phyloP scores from a whole-genome alignment of 2,888 invertebrate species.

The Helobdella robusta region DNA sequence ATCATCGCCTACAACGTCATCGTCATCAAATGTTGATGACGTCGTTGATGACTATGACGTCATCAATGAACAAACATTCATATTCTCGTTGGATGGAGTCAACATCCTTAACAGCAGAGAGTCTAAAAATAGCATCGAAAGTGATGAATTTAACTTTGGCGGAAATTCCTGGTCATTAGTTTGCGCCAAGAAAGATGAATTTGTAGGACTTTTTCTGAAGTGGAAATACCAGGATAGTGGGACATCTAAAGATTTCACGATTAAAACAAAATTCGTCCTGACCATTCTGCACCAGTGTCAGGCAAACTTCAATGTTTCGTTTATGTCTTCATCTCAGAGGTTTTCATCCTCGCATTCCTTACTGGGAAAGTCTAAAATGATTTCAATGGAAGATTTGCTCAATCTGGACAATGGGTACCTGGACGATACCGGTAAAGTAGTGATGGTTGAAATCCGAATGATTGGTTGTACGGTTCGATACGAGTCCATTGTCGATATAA shows the following conservation, averaged over 20 bases:
- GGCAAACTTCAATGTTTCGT: conserved; percentile 29
- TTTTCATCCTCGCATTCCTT: conserved; percentile 34
- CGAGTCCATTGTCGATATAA: conserved; percentile 31
- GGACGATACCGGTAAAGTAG: conserved; percentile 34
- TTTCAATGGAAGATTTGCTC: conserved; percentile 30
- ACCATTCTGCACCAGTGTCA: conserved; percentile 33
- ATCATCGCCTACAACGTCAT: too few relatives aligned
- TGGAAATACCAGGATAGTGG: conserved; percentile 33
- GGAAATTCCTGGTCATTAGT: conserved; percentile 36
- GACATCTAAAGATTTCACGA: conserved; percentile 29
- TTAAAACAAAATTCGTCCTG: conserved; percentile 33
- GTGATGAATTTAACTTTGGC: conserved; percentile 34
- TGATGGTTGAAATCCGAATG: conserved; percentile 34
- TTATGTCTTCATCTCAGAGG: conserved; percentile 33
- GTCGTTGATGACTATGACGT: not conserved
- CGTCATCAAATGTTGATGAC: not conserved
- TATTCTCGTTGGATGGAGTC: conserved; percentile 16
- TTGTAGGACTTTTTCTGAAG: conserved; percentile 36
- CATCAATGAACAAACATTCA: conserved; percentile 9
- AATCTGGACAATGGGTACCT: conserved; percentile 32
- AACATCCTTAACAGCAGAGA: not conserved
- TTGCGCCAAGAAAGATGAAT: conserved; percentile 34
- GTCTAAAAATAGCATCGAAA: conserved; percentile 31
- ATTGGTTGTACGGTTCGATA: conserved; percentile 27
- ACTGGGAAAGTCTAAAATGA: conserved; percentile 35